Percentiles rank a stretch among this genome's conserved stretches.
phyloP scores from a whole-genome alignment of 1,140 invertebrate species.

The Polypedilum pembai region DNA sequence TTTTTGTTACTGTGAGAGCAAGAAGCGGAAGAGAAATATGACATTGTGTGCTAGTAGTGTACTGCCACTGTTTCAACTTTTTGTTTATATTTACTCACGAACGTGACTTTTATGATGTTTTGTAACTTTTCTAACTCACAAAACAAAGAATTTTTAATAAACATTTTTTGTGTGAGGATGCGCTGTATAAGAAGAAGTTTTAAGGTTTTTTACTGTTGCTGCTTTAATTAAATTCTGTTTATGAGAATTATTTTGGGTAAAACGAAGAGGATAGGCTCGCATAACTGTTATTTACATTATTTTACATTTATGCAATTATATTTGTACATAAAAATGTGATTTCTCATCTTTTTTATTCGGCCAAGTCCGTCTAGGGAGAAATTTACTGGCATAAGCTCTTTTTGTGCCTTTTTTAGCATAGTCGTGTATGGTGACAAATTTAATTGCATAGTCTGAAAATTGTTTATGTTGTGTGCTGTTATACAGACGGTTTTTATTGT shows the following conservation, averaged over 20 bases:
- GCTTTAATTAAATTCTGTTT: too few species aligned
- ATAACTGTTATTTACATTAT: too few species aligned
- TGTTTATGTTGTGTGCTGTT: neutral
- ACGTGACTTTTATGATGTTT: slow-evolving; percentile 13
- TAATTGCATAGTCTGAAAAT: slow-evolving; percentile 6
- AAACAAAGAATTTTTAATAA: slow-evolving; percentile 7
- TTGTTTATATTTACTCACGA: slow-evolving; percentile 14
- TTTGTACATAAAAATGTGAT: neutral
- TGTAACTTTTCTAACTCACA: slow-evolving; percentile 11
- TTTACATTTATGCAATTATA: neutral
- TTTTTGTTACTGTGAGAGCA: neutral
- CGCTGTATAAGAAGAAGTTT: neutral
- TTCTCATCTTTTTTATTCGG: neutral
- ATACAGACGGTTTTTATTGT: neutral
- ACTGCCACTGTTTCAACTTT: neutral
- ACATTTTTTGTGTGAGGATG: slow-evolving; percentile 10
- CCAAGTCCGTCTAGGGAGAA: neutral
- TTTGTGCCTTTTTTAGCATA: too few species aligned
- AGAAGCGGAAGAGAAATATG: neutral
- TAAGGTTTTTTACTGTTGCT: too few species aligned
- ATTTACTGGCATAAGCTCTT: neutral
- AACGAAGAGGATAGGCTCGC: too few species aligned
- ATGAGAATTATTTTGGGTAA: too few species aligned
- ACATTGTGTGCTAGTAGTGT: too few species aligned
- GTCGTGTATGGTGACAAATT: neutral